Evolutionary conservation across 2,113 vertebrate species (phyloP).

Genomic region (Xiphophorus hellerii): DNA sequence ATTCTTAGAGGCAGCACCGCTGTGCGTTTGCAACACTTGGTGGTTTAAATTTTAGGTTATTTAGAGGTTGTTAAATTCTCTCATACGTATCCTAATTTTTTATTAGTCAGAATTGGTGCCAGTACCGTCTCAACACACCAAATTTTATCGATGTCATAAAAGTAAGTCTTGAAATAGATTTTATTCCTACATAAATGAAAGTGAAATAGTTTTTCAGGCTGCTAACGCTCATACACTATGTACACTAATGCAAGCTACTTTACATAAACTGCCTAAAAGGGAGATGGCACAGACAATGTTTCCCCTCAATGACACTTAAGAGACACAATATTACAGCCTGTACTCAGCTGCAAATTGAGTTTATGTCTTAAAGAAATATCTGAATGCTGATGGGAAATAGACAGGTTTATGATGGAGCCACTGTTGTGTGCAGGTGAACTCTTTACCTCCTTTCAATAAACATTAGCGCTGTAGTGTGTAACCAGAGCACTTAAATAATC

Average conservation of each 20-base stretch:
- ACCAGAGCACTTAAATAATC: background rate
- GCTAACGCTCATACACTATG: background rate
- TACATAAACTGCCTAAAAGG: background rate
- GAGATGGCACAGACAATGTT: conserved; percentile 9
- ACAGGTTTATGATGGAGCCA: conserved; percentile 29
- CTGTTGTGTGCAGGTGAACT: background rate
- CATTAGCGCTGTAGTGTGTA: conserved; percentile 18
- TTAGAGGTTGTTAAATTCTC: background rate
- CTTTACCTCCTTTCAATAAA: conserved; percentile 17
- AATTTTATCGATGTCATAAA: background rate
- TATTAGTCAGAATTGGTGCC: background rate
- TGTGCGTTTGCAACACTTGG: too few relatives aligned
- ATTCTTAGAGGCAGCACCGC: too few relatives aligned
- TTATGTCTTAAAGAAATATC: conserved; percentile 38
- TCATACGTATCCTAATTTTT: background rate
- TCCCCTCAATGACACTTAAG: conserved; percentile 27
- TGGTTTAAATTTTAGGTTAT: too few relatives aligned
- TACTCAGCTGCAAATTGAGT: conserved; percentile 26
- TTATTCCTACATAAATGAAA: background rate
- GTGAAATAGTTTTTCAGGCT: background rate
- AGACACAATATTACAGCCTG: conserved; percentile 6
- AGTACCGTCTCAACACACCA: background rate
- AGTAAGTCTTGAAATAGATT: background rate
- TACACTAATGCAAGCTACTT: conserved; percentile 10
- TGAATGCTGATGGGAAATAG: conserved; percentile 35